Conservation (phyloP, 2,888 invertebrate species). For the Luperina nickerlii region DNA sequence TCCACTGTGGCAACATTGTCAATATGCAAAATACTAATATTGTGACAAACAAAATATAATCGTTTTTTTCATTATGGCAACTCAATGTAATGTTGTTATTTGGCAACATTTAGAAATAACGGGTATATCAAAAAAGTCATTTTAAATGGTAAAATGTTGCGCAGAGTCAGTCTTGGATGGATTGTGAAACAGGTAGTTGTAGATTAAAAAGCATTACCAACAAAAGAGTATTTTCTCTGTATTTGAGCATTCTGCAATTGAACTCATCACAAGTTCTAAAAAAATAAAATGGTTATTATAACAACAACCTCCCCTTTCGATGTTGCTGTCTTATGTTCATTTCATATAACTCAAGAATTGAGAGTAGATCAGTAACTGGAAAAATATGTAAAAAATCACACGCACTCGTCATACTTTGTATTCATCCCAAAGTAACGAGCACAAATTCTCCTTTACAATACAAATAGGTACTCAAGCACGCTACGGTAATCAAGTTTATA, state of each 20-base stretch:
- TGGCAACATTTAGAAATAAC: background rate
- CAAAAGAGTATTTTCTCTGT: background rate
- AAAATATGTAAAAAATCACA: background rate
- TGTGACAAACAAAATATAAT: background rate
- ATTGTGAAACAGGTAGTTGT: background rate
- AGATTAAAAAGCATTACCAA: background rate
- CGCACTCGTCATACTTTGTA: slow-evolving; percentile 2
- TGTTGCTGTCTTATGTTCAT: background rate
- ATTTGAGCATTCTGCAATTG: background rate
- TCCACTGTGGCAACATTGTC: background rate
- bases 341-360: background rate
- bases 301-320: background rate
- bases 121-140: background rate
- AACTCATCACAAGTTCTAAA: no score
- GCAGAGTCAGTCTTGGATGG: background rate
- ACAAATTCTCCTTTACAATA: slow-evolving; percentile 33
- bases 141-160: background rate
- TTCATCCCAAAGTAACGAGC: slow-evolving; percentile 2
- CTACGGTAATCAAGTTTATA: slow-evolving; percentile 52
- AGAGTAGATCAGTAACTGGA: background rate
- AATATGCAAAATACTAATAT: background rate
- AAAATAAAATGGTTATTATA: background rate
- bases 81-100: background rate
- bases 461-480: slow-evolving; percentile 39
- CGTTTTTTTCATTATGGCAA: background rate